Conservation (phyloP, 2,888 invertebrate species). For the Fabriciana adippe region DNA sequence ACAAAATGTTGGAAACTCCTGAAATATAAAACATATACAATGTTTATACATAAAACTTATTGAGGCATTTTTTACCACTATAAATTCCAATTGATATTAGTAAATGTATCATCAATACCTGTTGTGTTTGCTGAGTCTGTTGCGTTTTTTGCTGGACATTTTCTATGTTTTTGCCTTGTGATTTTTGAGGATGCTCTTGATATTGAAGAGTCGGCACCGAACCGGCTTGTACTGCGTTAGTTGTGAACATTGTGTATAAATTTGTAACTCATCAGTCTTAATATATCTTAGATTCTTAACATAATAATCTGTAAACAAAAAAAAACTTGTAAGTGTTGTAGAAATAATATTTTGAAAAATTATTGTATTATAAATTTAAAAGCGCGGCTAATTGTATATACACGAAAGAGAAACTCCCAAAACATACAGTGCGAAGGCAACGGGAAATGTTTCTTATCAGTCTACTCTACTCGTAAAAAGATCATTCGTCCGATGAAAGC, state of each 20-base stretch:
- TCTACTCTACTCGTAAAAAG: constrained; percentile 78
- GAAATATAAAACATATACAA: constrained; percentile 39
- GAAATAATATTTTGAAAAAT: constrained; percentile 4
- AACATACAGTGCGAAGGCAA: constrained; percentile 79
- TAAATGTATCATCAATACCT: constrained; percentile 42
- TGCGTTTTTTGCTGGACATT: constrained; percentile 84
- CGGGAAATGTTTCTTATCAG: constrained; percentile 78
- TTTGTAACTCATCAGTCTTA: constrained; percentile 29
- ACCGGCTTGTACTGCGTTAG: constrained; percentile 83
- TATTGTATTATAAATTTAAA: constrained; percentile 50
- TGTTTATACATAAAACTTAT: too few relatives aligned
- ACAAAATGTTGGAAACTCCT: constrained; percentile 88
- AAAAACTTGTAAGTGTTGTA: constrained; percentile 15
- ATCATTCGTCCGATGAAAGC: constrained; percentile 75
- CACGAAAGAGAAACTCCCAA: constrained; percentile 70
- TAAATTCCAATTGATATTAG: too few relatives aligned
- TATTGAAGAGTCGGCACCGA: constrained; percentile 85
- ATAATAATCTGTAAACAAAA: constrained; percentile 35
- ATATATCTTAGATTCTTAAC: constrained; percentile 17
- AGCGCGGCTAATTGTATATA: constrained; percentile 69
- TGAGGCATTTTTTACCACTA: too few relatives aligned
- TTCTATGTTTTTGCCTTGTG: constrained; percentile 83
- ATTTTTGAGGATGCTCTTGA: constrained; percentile 85
- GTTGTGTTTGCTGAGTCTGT: constrained; percentile 63
- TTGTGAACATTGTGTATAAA: constrained; percentile 78